Percentiles rank a stretch among this genome's conserved stretches.
Conservation (phyloP, 1,140 invertebrate genomes). For the Neodiprion virginianus region DNA sequence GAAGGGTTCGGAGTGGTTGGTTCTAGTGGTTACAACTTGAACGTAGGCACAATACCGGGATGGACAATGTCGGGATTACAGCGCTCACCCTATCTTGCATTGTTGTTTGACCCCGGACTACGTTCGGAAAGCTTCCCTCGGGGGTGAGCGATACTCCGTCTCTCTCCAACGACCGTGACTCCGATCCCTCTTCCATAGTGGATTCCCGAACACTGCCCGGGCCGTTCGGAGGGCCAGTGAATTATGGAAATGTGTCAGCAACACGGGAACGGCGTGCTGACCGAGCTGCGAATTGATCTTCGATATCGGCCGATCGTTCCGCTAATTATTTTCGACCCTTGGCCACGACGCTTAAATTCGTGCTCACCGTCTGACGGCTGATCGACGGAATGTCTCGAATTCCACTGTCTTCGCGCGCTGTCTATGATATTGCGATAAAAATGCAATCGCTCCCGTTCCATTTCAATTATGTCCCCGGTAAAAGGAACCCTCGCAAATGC, state of each 20-base stretch:
- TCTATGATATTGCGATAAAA: background rate
- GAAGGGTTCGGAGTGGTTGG: background rate
- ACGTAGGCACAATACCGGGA: background rate
- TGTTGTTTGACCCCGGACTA: background rate
- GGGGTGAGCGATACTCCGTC: too few species aligned
- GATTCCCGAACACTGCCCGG: too few species aligned
- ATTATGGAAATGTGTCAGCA: background rate
- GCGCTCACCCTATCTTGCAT: background rate
- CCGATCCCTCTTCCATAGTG: too few species aligned
- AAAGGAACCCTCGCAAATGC: too few species aligned
- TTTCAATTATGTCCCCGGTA: background rate
- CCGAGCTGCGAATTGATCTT: background rate
- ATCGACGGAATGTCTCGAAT: background rate
- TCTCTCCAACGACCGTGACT: too few species aligned
- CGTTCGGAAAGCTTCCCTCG: background rate
- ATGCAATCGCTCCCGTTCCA: background rate
- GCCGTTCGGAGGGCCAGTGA: background rate
- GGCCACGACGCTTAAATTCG: too few species aligned
- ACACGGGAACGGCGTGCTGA: background rate
- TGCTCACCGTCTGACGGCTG: background rate
- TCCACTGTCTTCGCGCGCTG: background rate
- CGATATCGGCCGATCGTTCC: background rate
- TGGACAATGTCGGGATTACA: conserved; percentile 7
- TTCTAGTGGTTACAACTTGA: background rate
- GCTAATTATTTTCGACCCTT: too few species aligned